Evolutionary conservation across 1,140 invertebrate genomes (phyloP).

Genomic region (Planococcus citri): DNA sequence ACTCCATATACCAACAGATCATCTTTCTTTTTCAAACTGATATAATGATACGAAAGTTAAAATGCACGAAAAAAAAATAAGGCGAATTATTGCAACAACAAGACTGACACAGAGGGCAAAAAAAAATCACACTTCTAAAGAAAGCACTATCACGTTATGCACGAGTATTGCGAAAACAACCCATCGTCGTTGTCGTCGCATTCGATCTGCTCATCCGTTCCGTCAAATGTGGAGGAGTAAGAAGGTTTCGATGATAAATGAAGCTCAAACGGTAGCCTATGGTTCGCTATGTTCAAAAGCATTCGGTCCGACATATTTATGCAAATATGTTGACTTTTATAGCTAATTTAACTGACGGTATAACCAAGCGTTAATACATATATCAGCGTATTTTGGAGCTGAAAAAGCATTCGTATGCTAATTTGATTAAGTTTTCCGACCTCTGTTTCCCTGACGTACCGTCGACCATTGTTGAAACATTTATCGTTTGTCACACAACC

Average conservation of each 20-base stretch:
- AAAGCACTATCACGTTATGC: no score
- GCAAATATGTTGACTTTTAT: constrained; percentile 18
- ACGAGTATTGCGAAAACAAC: no score
- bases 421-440: constrained; percentile 15
- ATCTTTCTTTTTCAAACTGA: no score
- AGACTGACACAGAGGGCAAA: no score
- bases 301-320: constrained; percentile 13
- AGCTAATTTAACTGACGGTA: constrained; percentile 17
- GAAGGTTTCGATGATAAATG: not conserved
- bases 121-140: no score
- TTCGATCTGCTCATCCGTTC: no score
- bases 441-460: not conserved
- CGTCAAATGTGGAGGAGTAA: no score
- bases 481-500: constrained; percentile 12
- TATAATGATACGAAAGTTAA: no score
- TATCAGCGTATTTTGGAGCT: not conserved
- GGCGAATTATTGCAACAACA: no score
- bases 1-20: no score
- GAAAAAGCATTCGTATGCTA: constrained; percentile 19
- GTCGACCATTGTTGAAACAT: constrained; percentile 12
- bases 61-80: no score
- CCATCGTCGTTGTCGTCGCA: no score
- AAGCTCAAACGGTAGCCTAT: not conserved
- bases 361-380: constrained; percentile 16
- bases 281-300: not conserved